Percentiles rank a stretch among this genome's conserved stretches.
Evolutionary conservation across 1,140 invertebrate genomes (phyloP).

Genomic region (Tetragonula clypearis): DNA sequence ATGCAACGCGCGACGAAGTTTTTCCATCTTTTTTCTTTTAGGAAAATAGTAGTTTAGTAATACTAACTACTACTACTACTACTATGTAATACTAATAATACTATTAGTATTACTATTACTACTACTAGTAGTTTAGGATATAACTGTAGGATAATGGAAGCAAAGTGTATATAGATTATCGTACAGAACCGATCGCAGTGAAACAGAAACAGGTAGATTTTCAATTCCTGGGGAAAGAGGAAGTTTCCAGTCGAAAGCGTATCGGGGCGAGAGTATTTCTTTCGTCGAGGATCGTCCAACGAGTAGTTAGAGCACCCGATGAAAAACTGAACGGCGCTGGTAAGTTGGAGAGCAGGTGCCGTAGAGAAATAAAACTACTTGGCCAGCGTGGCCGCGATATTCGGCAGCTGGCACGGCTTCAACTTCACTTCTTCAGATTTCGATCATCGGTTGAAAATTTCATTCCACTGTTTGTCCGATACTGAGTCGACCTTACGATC

Average conservation of each 20-base stretch:
- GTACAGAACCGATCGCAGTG: not conserved
- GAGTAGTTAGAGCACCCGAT: conserved; percentile 13
- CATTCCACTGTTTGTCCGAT: not conserved
- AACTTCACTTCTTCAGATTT: not conserved
- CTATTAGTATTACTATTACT: too few relatives aligned
- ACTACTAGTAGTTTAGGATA: too few relatives aligned
- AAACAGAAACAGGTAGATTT: not conserved
- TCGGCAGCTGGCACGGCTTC: conserved; percentile 25
- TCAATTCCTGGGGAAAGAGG: not conserved
- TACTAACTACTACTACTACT: too few relatives aligned
- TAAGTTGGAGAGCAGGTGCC: conserved; percentile 22
- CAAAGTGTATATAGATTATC: too few relatives aligned
- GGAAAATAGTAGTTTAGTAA: too few relatives aligned
- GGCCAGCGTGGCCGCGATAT: not conserved
- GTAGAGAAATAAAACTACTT: conserved; percentile 10
- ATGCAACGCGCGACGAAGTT: too few relatives aligned
- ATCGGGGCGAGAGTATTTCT: conserved; percentile 2
- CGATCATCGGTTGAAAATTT: conserved; percentile 1
- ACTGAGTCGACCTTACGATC: too few relatives aligned
- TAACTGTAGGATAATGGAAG: too few relatives aligned
- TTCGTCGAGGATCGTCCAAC: not conserved
- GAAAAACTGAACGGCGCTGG: conserved; percentile 14
- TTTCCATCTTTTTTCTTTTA: not conserved
- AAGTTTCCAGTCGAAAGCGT: not conserved
- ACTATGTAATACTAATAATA: too few relatives aligned